These are phyloP conservation scores for Clitarchus hookeri DNA, from an alignment of 2,888 invertebrate genomes.

Conservation along the genomic window DNA sequence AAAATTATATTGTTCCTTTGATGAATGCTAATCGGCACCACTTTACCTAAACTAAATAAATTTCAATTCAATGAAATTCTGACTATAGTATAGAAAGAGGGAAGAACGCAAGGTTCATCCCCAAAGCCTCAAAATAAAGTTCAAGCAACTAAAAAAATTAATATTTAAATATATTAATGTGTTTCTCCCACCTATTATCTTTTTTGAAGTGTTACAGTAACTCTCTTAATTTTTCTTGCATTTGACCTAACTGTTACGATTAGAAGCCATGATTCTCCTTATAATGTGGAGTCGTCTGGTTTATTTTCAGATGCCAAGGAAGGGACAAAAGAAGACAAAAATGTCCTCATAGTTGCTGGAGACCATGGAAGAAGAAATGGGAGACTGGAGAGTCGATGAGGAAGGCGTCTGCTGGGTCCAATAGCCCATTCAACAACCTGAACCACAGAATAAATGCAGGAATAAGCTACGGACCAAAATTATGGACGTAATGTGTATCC, in stretches of 20 bases:
- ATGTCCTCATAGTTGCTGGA: not conserved
- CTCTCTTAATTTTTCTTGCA: not conserved
- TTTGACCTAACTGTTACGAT: not conserved
- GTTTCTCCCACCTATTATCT: no score
- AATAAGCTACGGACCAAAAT: not conserved
- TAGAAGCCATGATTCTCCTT: no score
- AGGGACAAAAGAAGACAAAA: not conserved
- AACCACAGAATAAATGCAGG: not conserved
- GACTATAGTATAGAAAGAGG: no score
- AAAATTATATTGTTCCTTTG: not conserved
- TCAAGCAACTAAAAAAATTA: no score
- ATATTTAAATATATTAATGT: no score
- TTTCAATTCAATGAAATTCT: not conserved
- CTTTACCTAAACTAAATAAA: not conserved
- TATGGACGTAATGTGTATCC: constrained; percentile 42
- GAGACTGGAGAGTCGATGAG: not conserved
- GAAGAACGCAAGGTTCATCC: no score
- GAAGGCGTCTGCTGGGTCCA: not conserved
- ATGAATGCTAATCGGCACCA: not conserved
- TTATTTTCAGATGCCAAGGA: not conserved
- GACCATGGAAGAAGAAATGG: not conserved
- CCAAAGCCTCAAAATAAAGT: no score
- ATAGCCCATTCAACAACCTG: not conserved
- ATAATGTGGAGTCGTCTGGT: not conserved
- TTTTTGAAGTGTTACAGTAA: no score